Conservation (phyloP, 2,797 vertebrate genomes). For the Pitangus sulphuratus region DNA sequence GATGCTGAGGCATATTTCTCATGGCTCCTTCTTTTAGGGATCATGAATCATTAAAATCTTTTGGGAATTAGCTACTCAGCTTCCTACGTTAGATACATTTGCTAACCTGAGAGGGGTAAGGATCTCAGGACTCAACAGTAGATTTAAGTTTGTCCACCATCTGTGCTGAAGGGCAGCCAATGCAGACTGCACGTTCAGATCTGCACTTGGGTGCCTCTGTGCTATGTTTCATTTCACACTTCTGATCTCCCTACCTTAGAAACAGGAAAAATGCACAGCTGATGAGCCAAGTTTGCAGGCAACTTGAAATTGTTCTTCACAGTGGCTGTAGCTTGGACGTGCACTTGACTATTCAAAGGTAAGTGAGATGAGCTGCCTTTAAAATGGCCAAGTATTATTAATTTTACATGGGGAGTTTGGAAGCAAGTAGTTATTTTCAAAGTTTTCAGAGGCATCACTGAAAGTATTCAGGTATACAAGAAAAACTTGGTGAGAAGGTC, state of each 20-base stretch:
- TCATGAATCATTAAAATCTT: constrained; percentile 36
- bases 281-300: background rate
- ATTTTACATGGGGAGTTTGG: background rate
- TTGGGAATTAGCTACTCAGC: constrained; percentile 4
- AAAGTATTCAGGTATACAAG: background rate
- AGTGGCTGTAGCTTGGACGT: background rate
- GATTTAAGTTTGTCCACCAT: constrained; percentile 21
- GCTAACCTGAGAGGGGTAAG: constrained; percentile 14
- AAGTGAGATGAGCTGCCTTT: background rate
- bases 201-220: constrained; percentile 6
- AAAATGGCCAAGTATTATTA: background rate
- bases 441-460: background rate
- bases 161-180: constrained; percentile 32
- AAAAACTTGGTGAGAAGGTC: background rate
- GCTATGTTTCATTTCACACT: constrained; percentile 57
- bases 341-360: background rate
- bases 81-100: background rate
- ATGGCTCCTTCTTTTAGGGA: constrained; percentile 4
- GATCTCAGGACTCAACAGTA: constrained; percentile 24
- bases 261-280: constrained; percentile 39
- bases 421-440: background rate
- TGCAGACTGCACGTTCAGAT: constrained; percentile 43
- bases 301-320: constrained; percentile 14
- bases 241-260: constrained; percentile 32
- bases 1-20: constrained; percentile 18